Evolutionary conservation across 2,888 invertebrate genomes (phyloP), one percentile per base, ranked within the genome.

Genomic region (Campaea margaritaria): DNA sequence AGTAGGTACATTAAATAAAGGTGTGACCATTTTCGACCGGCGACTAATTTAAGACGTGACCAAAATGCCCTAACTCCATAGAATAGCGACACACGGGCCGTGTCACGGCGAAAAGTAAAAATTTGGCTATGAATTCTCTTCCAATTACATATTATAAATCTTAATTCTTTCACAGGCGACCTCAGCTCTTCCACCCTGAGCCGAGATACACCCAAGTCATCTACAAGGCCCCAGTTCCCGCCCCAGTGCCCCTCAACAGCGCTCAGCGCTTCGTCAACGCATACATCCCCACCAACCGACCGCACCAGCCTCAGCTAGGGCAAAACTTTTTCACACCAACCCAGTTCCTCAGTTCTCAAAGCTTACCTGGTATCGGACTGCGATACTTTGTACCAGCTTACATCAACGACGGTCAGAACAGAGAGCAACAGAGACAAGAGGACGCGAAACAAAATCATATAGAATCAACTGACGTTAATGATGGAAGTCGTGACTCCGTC

Each of bases 241-340:
- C 77, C 27, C 65, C 79, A 0, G 57, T 80, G 0, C 79, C 77
- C 7, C 72, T 81, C 3, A 91, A 75, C 76, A 90, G 81, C 54
- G 92, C 86, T 0, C 89, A 91, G 72, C 81, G 83, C 4, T 91
- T 93, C 65, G 91, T 86, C 68, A 91, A 86, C 75, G 78, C 87
- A 0, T 93, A 93, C 70, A 70, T 79, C 38, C 89, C 89, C 0
- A 74, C 62, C 31, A 76, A 79, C 15, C 78, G 78, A 63, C 76
- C 82, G 4, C 69, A 80, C 10, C 75, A 78, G 44, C 80, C 76
- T 10, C 64, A 75, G 55, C 71, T 81, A 2, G 61, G 74, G 0
- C 65, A 64, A n/a, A 72, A 81, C 63, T 85, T 83, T 72, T 82
- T 87, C 63, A 83, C 78, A 7, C 84, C 83, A 57, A 70, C 81